Conservation (phyloP, 2,888 invertebrate genomes). For the Spicauda simplicius region DNA sequence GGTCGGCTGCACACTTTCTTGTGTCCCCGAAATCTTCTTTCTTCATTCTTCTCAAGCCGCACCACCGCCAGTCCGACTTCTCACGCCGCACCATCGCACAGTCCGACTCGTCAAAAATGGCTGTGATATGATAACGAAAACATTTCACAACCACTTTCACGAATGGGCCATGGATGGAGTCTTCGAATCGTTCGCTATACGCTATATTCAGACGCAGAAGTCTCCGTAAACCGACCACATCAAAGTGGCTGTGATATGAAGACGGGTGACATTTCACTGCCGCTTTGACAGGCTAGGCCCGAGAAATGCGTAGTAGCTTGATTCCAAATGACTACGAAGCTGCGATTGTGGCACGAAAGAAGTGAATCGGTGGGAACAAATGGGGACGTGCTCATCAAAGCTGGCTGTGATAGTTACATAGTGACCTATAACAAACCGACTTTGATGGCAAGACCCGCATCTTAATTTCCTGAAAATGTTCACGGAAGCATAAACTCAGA, state of each 20-base stretch:
- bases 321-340: constrained; percentile 16
- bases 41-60: constrained; percentile 46
- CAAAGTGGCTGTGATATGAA: constrained; percentile 99
- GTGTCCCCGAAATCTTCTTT: constrained; percentile 7
- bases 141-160: constrained; percentile 86
- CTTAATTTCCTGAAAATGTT: constrained; percentile 46
- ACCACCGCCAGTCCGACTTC: constrained; percentile 88
- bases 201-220: constrained; percentile 36
- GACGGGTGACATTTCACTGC: constrained; percentile 89
- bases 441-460: constrained; percentile 89
- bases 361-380: constrained; percentile 49
- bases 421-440: constrained; percentile 92
- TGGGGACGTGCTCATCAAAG: constrained; percentile 95
- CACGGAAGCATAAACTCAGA: constrained; percentile 13
- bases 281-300: constrained; percentile 92
- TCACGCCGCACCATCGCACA: constrained; percentile 73
- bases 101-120: constrained; percentile 97
- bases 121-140: constrained; percentile 90
- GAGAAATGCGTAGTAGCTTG: constrained; percentile 57
- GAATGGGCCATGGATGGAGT: constrained; percentile 79
- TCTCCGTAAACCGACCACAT: constrained; percentile 90
- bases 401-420: constrained; percentile 95
- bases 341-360: constrained; percentile 32
- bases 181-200: neutral
- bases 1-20: constrained; percentile 62